Conservation (phyloP, 2,797 vertebrate genomes). For the Oceanodroma leucorhoa region DNA sequence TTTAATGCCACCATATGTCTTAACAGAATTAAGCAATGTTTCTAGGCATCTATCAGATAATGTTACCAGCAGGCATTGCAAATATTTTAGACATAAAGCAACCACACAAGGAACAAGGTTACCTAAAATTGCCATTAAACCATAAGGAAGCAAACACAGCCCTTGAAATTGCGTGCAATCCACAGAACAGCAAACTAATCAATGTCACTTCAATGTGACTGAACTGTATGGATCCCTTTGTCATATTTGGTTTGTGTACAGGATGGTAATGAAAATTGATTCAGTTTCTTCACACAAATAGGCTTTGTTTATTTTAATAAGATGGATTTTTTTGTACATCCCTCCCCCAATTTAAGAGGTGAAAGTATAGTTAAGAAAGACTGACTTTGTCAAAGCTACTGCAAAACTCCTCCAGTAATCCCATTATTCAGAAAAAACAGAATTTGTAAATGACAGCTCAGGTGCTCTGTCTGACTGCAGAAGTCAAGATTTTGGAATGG, state of each 20-base stretch:
- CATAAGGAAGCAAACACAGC: background rate
- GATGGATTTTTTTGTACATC: background rate
- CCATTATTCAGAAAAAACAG: background rate
- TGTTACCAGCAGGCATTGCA: background rate
- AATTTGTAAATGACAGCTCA: background rate
- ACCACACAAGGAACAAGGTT: background rate
- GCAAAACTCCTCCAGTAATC: background rate
- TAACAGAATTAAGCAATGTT: background rate
- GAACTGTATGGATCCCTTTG: conserved; percentile 18
- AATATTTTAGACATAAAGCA: background rate
- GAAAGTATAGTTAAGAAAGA: background rate
- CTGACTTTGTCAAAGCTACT: background rate
- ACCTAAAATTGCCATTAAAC: background rate
- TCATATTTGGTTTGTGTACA: background rate
- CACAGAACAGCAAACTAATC: conserved; percentile 4
- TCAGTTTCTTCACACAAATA: background rate
- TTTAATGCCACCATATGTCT: background rate
- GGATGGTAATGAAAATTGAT: conserved; percentile 57
- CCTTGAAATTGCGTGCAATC: background rate
- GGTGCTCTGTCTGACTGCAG: background rate
- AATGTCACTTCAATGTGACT: background rate
- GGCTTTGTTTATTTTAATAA: background rate
- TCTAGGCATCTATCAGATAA: background rate
- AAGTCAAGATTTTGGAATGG: background rate
- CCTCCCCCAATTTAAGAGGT: background rate